Base-by-base conservation (phyloP, 2,113 vertebrate species). In the Caloenas nicobarica region DNA sequence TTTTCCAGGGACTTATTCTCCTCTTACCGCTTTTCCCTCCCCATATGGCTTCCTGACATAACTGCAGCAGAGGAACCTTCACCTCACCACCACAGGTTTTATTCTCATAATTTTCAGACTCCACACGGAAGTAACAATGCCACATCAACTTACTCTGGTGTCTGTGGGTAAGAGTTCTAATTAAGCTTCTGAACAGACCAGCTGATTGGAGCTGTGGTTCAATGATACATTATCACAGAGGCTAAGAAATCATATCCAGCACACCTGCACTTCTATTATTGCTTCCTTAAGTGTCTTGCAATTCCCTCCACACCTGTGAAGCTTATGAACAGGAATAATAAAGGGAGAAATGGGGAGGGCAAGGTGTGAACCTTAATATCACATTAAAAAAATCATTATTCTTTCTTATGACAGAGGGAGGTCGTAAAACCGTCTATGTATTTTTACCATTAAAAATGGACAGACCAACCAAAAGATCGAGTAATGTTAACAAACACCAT, bases 121-220 rank as follows among this genome's bases (percentile, higher is more conserved):
- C 81, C 28, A 1, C 17, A 31, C 65, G 40, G 62, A 96, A 66
- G 56, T 77, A 86, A 93, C 71, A 94, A 74, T 48, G 57, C 46
- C 60, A 72, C 46, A 11, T 2, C 68, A 54, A 81, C 69, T 88
- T 50, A 88, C 13, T 84, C 57, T 70, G 46, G 44, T 62, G 31
- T 50, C 70, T 94, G 72, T 69, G 56, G 33, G 65, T 76, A 95
- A 92, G 81, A 66, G 60, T 92, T 57, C 74, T 82, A 91, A 95
- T 89, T 91, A 91, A 84, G 46, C 46, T 79, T 72, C 88, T 70
- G 57, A 71, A 91, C 61, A 86, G 66, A 57, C 25, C 11, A 42
- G 36, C 25, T 46, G 68, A 88, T 10, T 56, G 36, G 40, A 96
- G 71, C 53, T 77, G 53, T 64, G 70, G 73, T 69, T 88, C 88